These are phyloP conservation scores for Psittacula derbiana DNA, from an alignment of 2,797 vertebrate species.

Conservation along the genomic window DNA sequence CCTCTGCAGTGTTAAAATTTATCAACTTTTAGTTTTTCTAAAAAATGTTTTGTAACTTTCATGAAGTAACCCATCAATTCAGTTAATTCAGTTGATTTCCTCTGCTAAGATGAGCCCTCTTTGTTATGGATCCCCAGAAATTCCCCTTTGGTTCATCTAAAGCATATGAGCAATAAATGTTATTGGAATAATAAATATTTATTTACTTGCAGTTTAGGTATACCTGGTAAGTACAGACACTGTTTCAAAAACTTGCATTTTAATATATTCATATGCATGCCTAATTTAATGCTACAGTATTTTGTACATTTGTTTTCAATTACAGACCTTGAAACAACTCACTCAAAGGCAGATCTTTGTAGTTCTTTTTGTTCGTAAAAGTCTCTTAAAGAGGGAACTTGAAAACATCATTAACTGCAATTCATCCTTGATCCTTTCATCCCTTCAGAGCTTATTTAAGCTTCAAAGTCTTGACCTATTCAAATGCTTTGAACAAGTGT, in stretches of 20 bases:
- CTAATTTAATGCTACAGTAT: neutral
- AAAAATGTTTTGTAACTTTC: neutral
- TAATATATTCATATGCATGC: neutral
- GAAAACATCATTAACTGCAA: conserved; percentile 39
- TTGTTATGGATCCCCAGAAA: neutral
- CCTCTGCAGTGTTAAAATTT: neutral
- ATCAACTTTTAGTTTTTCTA: neutral
- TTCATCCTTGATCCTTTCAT: conserved; percentile 21
- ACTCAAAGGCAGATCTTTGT: conserved; percentile 30
- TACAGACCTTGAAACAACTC: conserved; percentile 15
- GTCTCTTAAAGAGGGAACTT: conserved; percentile 8
- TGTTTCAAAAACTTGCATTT: neutral
- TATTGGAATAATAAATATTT: neutral
- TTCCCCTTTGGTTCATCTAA: neutral
- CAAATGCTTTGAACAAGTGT: conserved; percentile 5
- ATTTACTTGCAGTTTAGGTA: neutral
- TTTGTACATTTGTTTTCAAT: conserved; percentile 39
- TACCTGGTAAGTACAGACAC: neutral
- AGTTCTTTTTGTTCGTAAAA: conserved; percentile 39
- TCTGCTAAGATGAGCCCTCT: neutral
- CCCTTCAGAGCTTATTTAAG: conserved; percentile 23
- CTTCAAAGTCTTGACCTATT: conserved; percentile 47
- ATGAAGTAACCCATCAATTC: neutral
- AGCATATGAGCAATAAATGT: neutral
- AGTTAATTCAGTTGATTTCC: neutral